Evolutionary conservation across 2,888 invertebrate species (phyloP), one percentile per base, ranked within the genome.

Genomic region (Caenorhabditis sinica): DNA sequence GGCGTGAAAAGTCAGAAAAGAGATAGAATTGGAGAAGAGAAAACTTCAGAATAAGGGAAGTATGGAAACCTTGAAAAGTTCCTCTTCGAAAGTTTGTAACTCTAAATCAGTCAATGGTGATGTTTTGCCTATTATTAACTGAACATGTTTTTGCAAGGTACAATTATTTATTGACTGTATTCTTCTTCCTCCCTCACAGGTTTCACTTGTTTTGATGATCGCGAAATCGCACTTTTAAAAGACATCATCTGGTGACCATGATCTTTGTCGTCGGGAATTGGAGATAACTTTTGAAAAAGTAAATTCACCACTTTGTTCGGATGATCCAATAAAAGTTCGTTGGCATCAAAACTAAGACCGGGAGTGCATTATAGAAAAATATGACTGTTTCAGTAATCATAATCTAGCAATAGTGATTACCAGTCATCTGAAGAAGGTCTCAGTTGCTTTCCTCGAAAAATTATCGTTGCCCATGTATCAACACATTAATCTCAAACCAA

Each of bases 131-230:
- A 33, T 25, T 65, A 65, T 8, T 40, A 61, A 36, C 61, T 65
- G 43, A 45, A 65, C 63, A 23, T 60, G 60, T 60, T 61, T 61
- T 61, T 40, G n/a, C 23, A 15, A 43, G 63, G 43, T 40, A 45
- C 63, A 65, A 58, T 33, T 58, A 58, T 68, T n/a, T 40, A 43
- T 43, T 65, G 65, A 53, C 53, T 53, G 25, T 53, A 20, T 43
- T 61, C 15, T 33, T n/a, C 20, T n/a, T 45, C 45, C 15, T 45
- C 45, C 15, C 5, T 53, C 20, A 69, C 25, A 58, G 28, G 9
- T 36, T 9, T 15, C 23, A 8, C 23, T 36, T 40, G 71, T 71
- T 71, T 58, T 11, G 56, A 71, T 71, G 71, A 9, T 71, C 56
- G 43, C 1, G 8, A 25, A 56, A 40, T 40, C 20, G 40, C 17